Evolutionary conservation across 2,113 vertebrate species (phyloP), one percentile per base, ranked within the genome.

Genomic region (Perca fluviatilis): DNA sequence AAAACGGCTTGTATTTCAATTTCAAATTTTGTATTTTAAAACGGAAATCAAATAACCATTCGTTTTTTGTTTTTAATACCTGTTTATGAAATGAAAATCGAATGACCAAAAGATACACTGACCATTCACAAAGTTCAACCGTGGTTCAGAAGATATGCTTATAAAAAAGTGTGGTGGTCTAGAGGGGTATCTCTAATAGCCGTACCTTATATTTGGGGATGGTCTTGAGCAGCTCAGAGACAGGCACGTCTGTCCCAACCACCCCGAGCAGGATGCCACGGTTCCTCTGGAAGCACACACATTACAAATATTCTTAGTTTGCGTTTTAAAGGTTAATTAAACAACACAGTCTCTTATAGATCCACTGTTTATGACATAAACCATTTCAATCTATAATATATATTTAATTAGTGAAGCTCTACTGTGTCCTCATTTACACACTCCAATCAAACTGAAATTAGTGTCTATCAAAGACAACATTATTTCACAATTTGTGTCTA

Each of bases 121-220:
- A 33, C 30, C 47, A 50, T 12, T 51, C 5, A 46, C 18, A 49
- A 14, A 16, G 10, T 8, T 1, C 9, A 49, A 33, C 71, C 18
- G 30, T 27, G 16, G 16, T 64, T 76, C 1, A 66, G 56, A 56
- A 30, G 21, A 46, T 50, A n/a, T 51, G 54, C 69, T 60, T 27
- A 25, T 19, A 23, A 27, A 79, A 43, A 57, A 2, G 25, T 53
- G 18, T 43, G 9, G 61, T 23, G 9, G 7, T 72, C 5, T 50
- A 6, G 21, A 60, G 27, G 11, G 18, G 0, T 47, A 33, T 23
- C 19, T n/a, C n/a, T 53, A 11, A 27, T 51, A 18, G 23, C 3
- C 50, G 91, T 97, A 99, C 98, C 98, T 99, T 99, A 84, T 99
- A 98, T 89, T 99, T 99, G 65, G 98, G 98, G 87, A 99, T 99